Evolutionary conservation across 1,140 invertebrate genomes (phyloP).

Genomic region (Penaeus chinensis): DNA sequence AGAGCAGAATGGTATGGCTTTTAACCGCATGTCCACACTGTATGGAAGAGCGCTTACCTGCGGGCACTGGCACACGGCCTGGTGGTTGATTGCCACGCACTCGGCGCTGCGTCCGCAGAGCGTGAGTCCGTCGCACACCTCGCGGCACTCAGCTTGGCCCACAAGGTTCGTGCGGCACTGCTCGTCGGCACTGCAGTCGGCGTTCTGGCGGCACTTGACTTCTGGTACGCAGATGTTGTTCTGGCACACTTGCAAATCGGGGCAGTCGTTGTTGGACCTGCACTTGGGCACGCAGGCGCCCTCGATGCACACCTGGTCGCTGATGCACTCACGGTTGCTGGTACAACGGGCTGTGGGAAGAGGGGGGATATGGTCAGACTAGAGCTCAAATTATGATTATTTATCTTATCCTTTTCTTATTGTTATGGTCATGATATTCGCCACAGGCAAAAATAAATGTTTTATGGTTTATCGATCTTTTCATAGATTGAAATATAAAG

Average conservation of each 20-base stretch:
- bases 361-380: neutral
- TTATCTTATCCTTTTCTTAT: too few relatives aligned
- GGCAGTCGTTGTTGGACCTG: slow-evolving; percentile 83
- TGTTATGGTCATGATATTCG: too few relatives aligned
- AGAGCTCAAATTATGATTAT: too few relatives aligned
- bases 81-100: slow-evolving; percentile 75
- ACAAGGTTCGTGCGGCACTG: slow-evolving; percentile 77
- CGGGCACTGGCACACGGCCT: slow-evolving; percentile 77
- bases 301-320: slow-evolving; percentile 78
- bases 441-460: too few relatives aligned
- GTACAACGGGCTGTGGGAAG: slow-evolving; percentile 56
- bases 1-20: neutral
- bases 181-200: slow-evolving; percentile 78
- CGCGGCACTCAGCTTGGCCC: slow-evolving; percentile 78
- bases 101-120: slow-evolving; percentile 68
- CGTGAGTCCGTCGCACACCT: slow-evolving; percentile 78
- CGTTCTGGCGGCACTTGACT: slow-evolving; percentile 77
- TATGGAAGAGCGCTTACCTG: slow-evolving; percentile 74
- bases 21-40: neutral
- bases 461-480: too few relatives aligned
- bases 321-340: slow-evolving; percentile 77
- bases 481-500: neutral
- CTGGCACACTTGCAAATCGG: slow-evolving; percentile 81
- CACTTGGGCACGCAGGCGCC: slow-evolving; percentile 74
- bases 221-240: slow-evolving; percentile 87